Evolutionary conservation across 1,140 invertebrate genomes (phyloP).

Genomic region (Camponotus vicinus): DNA sequence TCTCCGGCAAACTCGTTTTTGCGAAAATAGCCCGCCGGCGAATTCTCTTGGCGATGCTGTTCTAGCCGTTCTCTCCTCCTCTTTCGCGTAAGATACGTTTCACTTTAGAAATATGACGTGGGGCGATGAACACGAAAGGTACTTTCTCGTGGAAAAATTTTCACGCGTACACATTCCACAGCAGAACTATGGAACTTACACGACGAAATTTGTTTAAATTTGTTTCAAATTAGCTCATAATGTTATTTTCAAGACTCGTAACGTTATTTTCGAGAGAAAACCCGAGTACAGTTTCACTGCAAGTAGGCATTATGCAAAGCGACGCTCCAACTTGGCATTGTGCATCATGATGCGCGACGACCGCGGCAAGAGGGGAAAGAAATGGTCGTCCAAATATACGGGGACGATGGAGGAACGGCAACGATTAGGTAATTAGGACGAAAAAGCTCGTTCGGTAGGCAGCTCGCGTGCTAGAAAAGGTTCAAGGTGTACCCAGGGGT

Average conservation of each 20-base stretch:
- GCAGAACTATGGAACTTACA: background rate
- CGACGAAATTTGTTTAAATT: background rate
- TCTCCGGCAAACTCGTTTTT: conserved; percentile 57
- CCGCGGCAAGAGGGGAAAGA: background rate
- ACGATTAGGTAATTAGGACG: conserved; percentile 65
- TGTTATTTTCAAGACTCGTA: background rate
- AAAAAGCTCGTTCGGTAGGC: conserved; percentile 63
- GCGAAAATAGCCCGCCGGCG: conserved; percentile 33
- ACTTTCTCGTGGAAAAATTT: background rate
- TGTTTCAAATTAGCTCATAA: background rate
- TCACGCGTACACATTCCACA: background rate
- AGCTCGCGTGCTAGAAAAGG: conserved; percentile 1
- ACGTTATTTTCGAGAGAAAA: too few species aligned
- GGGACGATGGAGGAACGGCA: background rate
- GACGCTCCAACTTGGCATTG: conserved; percentile 15
- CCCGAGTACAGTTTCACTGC: background rate
- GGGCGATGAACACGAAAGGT: background rate
- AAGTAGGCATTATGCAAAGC: conserved; percentile 47
- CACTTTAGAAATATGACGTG: background rate
- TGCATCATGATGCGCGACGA: background rate
- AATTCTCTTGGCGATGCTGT: conserved; percentile 23
- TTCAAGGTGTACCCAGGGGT: conserved; percentile 1
- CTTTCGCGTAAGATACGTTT: conserved; percentile 12
- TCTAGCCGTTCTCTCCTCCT: background rate
- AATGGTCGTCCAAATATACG: background rate